Base-by-base conservation (phyloP, 2,113 vertebrate genomes). In the Ia io region DNA sequence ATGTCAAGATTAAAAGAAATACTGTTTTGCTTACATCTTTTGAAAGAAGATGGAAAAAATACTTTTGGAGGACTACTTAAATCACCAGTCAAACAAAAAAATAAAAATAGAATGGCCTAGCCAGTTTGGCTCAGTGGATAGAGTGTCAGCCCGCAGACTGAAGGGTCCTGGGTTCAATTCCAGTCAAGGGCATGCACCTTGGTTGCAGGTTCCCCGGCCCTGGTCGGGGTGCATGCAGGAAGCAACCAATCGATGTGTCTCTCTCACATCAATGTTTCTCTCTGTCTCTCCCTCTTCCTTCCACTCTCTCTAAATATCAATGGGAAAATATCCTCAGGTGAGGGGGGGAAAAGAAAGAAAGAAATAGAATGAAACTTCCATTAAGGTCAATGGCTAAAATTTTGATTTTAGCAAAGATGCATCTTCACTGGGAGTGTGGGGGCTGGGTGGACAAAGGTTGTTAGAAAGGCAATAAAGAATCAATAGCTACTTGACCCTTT, bases 1-100 rank as follows among this genome's bases (percentile, higher is more conserved):
- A 40, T 93, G 63, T 96, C 53, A 96, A 83, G 85, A 69, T 42
- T 78, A 70, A 85, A 84, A 90, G 47, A 95, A 94, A 95, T 51
- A 53, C 14, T 84, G 20, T n/a, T 88, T 96, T 79, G 87, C 40
- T 91, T 44, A 49, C 13, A 18, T 87, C 56, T 95, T 94, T 63
- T 92, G 74, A 78, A 80, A 83, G 70, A 83, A 74, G 28, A 37
- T 63, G 3, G 87, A 23, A 23, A n/a, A 44, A 42, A 76, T 35
- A 77, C 14, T 56, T 67, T 59, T 56, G 22, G 67, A 91, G 59
- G 37, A 93, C 22, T 71, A 56, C 42, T 59, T 84, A 40, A 96
- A 90, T 88, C 30, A 74, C 23, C 23, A 88, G 74, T 51, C 11
- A 65, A 91, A 91, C 22, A 59, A 59, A 59, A 9, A 25, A 59